A percentile compares a stretch with the other conserved stretches of the same genome.
Evolutionary conservation across 2,797 vertebrate genomes (phyloP).

Genomic region (Carduelis carduelis): DNA sequence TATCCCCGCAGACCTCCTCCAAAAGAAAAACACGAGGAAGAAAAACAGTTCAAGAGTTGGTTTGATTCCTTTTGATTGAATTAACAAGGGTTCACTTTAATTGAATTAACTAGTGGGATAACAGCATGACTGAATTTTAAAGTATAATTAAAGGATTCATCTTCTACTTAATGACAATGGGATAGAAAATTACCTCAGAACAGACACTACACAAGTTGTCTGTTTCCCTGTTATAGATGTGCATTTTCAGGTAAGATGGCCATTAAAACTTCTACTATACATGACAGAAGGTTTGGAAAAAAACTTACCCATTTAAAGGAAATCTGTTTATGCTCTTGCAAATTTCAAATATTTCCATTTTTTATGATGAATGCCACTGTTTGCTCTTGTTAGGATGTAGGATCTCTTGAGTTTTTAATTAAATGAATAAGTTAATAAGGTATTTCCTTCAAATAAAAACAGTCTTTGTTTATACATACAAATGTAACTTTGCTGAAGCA

Average conservation of each 20-base stretch:
- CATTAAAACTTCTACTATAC: neutral
- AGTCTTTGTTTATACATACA: neutral
- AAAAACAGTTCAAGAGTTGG: neutral
- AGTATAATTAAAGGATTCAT: constrained; percentile 39
- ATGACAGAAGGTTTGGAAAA: neutral
- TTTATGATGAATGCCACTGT: neutral
- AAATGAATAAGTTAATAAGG: neutral
- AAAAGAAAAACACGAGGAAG: neutral
- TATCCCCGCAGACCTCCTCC: neutral
- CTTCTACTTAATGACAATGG: constrained; percentile 30
- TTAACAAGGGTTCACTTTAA: constrained; percentile 43
- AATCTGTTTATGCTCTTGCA: neutral
- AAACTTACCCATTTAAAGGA: neutral
- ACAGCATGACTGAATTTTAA: constrained; percentile 20
- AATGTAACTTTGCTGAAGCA: neutral
- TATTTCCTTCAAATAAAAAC: neutral
- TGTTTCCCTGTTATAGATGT: neutral
- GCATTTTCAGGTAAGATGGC: constrained; percentile 16
- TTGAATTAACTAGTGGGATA: constrained; percentile 14
- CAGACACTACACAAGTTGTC: neutral
- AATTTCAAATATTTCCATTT: neutral
- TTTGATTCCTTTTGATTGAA: constrained; percentile 37
- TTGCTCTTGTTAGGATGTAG: neutral
- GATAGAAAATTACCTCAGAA: constrained; percentile 24
- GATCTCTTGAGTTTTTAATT: neutral